phyloP scores from a whole-genome alignment of 2,113 vertebrate species.

The Rhagologus leucostigma region DNA sequence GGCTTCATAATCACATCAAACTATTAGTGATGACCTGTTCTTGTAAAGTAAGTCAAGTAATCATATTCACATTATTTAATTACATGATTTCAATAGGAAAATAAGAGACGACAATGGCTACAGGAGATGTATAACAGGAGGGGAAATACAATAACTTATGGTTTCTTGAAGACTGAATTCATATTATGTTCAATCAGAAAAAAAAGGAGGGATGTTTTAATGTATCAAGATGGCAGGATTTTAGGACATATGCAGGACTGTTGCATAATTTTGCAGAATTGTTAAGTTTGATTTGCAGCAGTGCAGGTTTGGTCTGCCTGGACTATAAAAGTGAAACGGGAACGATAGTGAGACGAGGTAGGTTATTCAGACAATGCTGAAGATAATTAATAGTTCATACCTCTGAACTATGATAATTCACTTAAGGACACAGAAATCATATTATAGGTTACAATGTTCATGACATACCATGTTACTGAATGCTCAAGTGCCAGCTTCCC shows the following conservation, averaged over 20 bases:
- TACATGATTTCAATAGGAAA: neutral
- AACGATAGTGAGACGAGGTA: neutral
- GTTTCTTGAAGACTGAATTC: neutral
- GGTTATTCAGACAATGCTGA: neutral
- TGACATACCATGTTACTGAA: neutral
- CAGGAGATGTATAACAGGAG: neutral
- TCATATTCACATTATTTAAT: slow-evolving; percentile 54
- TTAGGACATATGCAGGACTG: neutral
- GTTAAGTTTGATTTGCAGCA: neutral
- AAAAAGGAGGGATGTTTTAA: neutral
- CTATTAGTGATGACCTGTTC: slow-evolving; percentile 44
- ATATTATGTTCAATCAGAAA: neutral
- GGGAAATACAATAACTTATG: neutral
- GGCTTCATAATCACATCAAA: slow-evolving; percentile 51
- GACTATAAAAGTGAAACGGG: neutral
- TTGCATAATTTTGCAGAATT: neutral
- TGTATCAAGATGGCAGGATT: neutral
- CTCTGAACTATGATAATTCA: neutral
- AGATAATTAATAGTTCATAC: neutral
- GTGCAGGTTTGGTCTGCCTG: neutral
- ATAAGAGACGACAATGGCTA: neutral
- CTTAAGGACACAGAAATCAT: neutral
- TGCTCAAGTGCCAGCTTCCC: neutral
- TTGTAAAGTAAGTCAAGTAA: slow-evolving; percentile 55
- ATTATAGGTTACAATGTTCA: neutral